phyloP scores from a whole-genome alignment of 2,888 invertebrate genomes.

The Papilio protenor region DNA sequence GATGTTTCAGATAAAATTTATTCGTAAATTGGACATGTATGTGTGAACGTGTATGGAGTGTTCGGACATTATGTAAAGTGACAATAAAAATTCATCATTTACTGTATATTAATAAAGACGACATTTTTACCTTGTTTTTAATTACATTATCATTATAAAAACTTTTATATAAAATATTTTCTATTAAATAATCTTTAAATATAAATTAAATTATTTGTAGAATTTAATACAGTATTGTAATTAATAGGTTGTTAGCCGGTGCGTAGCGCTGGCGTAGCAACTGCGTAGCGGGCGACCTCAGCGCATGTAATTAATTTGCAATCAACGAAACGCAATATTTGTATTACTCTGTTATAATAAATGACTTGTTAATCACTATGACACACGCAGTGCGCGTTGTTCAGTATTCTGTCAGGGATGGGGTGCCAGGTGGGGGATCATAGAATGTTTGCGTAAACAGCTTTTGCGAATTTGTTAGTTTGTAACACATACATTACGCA shows the following conservation, averaged over 20 bases:
- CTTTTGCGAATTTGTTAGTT: background rate
- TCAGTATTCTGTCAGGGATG: background rate
- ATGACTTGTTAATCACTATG: constrained; percentile 10
- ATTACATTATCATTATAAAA: no score
- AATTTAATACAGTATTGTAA: no score
- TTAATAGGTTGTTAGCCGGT: no score
- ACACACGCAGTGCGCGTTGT: background rate
- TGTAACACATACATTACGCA: background rate
- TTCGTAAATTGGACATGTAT: constrained; percentile 3
- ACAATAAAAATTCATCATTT: no score
- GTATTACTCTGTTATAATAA: background rate
- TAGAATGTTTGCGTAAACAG: background rate
- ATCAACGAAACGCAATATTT: constrained; percentile 14
- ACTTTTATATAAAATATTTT: no score
- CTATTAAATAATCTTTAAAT: no score
- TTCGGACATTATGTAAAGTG: background rate
- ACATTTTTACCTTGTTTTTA: no score
- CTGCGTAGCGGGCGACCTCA: background rate
- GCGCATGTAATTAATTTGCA: background rate
- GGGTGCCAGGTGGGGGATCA: background rate
- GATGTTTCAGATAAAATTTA: background rate
- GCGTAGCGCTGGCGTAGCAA: no score
- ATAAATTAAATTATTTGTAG: no score
- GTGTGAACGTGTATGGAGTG: background rate
- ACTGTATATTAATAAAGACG: no score